Base-by-base conservation (phyloP, 1,140 invertebrate species). In the Philaenus spumarius region DNA sequence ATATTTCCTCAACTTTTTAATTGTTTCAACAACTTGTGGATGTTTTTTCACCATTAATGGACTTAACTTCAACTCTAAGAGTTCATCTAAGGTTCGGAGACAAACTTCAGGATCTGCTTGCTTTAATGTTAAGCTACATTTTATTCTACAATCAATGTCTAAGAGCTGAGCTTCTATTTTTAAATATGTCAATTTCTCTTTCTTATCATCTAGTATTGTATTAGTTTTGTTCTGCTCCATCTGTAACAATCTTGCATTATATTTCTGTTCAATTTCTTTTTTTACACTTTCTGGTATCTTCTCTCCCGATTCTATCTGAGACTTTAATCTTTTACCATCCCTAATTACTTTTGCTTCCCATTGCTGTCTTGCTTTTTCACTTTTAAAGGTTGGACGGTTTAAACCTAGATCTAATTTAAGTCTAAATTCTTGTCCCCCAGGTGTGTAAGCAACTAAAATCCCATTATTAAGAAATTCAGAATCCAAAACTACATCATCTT, bases 1-100 rank as follows among this genome's bases (percentile, higher is more conserved):
- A 70, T 69, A 69, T 20, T 59, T 59, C 24, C 52, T 59, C 56
- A 76, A 72, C 60, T 83, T 80, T 63, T 84, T 85, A 24, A 89
- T 77, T 1, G 85, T 92, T 66, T 89, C 83, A 52, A 94, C 80
- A 57, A 90, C 82, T 54, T 86, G 81, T 0, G 90, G 85, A 75
- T 94, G 87, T 64, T 93, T 93, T 64, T 92, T 83, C 23, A 95
- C 71, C 85, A 93, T 90, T 2, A 93, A 66, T 17, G 84, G 79
- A 58, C 82, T 85, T 9, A 93, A 70, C 14, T 85, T 75, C 42
- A 92, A 69, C 11, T 80, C 77, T 66, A 82, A 71, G 45, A 86
- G 71, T 60, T 78, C 78, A 55, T 83, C 78, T 74, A 86, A 78
- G 1, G 74, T 70, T 39, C 79, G 72, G 30, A 86, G 72, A 66